These are phyloP conservation scores for Yponomeuta malinellus DNA, from an alignment of 2,888 invertebrate species.

Conservation along the genomic window DNA sequence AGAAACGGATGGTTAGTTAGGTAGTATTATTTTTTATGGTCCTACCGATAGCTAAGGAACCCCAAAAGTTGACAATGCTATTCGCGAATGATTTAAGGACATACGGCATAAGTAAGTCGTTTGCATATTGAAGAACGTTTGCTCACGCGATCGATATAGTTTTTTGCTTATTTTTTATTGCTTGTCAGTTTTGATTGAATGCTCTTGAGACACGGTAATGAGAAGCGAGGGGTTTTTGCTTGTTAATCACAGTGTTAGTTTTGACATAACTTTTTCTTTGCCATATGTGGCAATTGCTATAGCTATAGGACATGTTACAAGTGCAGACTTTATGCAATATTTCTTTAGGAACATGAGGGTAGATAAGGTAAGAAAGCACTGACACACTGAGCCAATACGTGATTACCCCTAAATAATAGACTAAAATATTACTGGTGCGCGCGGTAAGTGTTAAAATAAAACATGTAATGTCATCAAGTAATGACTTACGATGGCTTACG, in stretches of 20 bases:
- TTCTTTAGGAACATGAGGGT: no score
- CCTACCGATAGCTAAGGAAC: neutral
- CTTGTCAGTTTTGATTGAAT: neutral
- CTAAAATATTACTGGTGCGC: neutral
- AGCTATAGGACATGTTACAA: neutral
- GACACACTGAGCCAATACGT: neutral
- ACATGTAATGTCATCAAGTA: neutral
- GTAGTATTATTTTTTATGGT: neutral
- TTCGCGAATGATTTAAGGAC: conserved; percentile 5
- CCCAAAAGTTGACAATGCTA: conserved; percentile 6
- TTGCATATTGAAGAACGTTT: conserved; percentile 1
- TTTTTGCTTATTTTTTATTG: neutral
- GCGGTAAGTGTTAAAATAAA: neutral
- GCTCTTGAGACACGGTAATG: neutral
- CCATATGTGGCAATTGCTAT: neutral
- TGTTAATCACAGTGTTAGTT: neutral
- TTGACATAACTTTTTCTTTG: neutral
- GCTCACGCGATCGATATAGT: neutral
- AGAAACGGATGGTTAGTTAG: neutral
- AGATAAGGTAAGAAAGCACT: no score
- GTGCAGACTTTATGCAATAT: neutral
- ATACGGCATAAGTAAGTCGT: conserved; percentile 7
- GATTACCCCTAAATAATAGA: neutral
- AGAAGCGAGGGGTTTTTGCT: neutral
- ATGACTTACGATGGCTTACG: neutral